Evolutionary conservation across 2,113 vertebrate genomes (phyloP).

Genomic region (Leptodactylus fuscus): DNA sequence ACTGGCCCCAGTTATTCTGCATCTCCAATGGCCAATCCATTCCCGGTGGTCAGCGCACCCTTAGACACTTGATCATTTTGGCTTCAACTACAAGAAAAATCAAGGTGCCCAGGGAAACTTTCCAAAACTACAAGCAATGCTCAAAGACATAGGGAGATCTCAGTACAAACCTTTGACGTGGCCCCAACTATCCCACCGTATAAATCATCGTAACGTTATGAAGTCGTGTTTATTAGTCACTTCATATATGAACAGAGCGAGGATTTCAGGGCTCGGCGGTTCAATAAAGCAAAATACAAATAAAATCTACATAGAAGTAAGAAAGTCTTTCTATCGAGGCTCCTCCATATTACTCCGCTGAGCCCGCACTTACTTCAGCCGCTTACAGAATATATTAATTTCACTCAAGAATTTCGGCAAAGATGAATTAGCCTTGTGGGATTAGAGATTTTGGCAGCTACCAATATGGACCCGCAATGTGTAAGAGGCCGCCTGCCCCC

Average conservation of each 20-base stretch:
- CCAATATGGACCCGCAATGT: conserved; percentile 23
- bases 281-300: not conserved
- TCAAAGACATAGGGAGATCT: too few relatives aligned
- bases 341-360: not conserved
- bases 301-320: not conserved
- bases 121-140: too few relatives aligned
- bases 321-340: not conserved
- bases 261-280: too few relatives aligned
- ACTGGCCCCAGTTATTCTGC: too few relatives aligned
- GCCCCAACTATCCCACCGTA: not conserved
- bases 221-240: not conserved
- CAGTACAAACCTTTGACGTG: not conserved
- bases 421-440: conserved; percentile 48
- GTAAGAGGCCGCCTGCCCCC: not conserved
- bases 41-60: too few relatives aligned
- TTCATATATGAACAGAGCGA: not conserved
- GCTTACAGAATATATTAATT: conserved; percentile 41
- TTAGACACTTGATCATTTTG: too few relatives aligned
- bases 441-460: conserved; percentile 38
- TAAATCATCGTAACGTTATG: not conserved
- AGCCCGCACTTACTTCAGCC: not conserved
- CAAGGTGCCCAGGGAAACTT: too few relatives aligned
- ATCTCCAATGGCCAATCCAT: too few relatives aligned
- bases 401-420: conserved; percentile 46
- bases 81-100: too few relatives aligned